Evolutionary conservation across 2,797 vertebrate species (phyloP), one percentile per base, ranked within the genome.

Genomic region (Lutjanus campechanus): DNA sequence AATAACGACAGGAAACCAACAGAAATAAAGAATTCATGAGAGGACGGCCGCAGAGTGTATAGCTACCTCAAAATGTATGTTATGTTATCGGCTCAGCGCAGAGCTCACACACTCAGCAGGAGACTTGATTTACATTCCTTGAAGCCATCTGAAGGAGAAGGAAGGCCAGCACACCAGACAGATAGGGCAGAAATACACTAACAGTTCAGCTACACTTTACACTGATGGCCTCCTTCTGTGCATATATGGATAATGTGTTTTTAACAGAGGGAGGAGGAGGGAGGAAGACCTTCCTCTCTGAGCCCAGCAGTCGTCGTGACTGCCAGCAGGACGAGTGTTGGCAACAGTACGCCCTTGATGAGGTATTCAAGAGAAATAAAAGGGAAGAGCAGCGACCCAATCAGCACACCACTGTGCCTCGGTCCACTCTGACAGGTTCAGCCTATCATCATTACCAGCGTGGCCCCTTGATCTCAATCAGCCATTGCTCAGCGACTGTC

Each of bases 21-120:
- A 73, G 46, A 49, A 77, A 92, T 92, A 85, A 93, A 93, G 81
- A 87, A 93, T 93, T 91, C 83, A 93, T 92, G 92, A 92, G 88
- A 56, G 76, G 72, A 61, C 20, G 66, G 59, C 72, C 50, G 16
- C 67, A 60, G 70, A 59, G 68, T 61, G 59, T 9, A 69, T 6
- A 25, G 80, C 82, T 69, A 44, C 60, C 71, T 81, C 73, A 61
- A 69, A 85, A 74, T 55, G 73, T 60, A 47, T 16, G 51, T 29
- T 79, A 17, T 43, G 81, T 79, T 90, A 86, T 88, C 64, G 43
- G 63, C 79, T 74, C 67, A 43, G 70, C 2, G 8, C 71, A 69
- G 76, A 75, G 77, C 74, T 59, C 61, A 40, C 56, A 46, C 76
- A 70, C 85, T 73, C 70, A 61, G 61, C 74, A 51, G 68, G 50